These are phyloP conservation scores for Tragopan temminckii DNA, from an alignment of 2,797 vertebrate species.

Conservation along the genomic window DNA sequence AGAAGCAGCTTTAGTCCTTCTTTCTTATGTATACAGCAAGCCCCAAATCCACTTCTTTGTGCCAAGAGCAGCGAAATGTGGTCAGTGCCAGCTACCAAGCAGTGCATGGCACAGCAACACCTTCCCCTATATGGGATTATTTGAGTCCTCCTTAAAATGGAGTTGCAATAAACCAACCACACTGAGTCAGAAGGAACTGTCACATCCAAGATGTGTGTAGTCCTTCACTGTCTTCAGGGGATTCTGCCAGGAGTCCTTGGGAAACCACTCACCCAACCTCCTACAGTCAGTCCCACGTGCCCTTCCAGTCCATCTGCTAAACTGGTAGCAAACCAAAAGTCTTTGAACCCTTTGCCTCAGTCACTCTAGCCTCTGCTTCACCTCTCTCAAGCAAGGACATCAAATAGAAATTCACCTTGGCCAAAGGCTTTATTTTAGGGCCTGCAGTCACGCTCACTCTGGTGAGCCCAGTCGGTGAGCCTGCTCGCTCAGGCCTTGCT, in stretches of 20 bases:
- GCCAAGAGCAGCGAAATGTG: neutral
- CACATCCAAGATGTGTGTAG: neutral
- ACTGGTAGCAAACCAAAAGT: neutral
- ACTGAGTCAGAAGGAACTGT: neutral
- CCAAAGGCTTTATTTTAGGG: too few species aligned
- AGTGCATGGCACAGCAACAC: neutral
- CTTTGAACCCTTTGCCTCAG: too few species aligned
- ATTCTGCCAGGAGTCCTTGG: neutral
- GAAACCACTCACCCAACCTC: neutral
- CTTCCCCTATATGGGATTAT: neutral
- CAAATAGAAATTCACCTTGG: too few species aligned
- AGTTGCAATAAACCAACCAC: neutral
- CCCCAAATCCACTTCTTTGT: neutral
- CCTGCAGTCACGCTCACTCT: too few species aligned
- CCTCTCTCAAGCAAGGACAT: too few species aligned
- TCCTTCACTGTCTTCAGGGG: neutral
- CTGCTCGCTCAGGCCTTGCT: slow-evolving; percentile 35
- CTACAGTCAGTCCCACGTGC: neutral
- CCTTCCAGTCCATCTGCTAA: neutral
- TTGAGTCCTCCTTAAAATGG: neutral
- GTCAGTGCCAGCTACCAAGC: neutral
- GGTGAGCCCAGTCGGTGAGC: neutral
- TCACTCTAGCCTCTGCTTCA: too few species aligned
- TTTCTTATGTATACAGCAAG: neutral
- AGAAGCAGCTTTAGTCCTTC: neutral